phyloP scores from a whole-genome alignment of 2,797 vertebrate species.

The Phalloptychus januarius region DNA sequence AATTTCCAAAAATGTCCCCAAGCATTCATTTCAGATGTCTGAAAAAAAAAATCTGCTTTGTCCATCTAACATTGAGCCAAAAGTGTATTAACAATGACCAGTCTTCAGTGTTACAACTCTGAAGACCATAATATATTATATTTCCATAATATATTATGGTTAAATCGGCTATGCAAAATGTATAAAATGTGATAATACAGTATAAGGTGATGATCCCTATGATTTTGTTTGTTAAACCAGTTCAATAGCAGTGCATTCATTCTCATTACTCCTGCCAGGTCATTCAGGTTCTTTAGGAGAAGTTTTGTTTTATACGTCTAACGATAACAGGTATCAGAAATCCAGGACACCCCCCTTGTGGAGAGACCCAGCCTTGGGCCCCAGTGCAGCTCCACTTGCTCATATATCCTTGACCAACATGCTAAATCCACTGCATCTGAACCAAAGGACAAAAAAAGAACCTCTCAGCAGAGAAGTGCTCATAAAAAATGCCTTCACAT shows the following conservation, averaged over 20 bases:
- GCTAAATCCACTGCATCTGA: constrained; percentile 39
- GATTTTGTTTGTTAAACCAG: constrained; percentile 30
- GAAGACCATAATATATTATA: too few relatives aligned
- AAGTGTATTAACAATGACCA: constrained; percentile 19
- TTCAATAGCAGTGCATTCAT: constrained; percentile 19
- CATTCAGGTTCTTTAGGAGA: constrained; percentile 23
- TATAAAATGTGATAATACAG: constrained; percentile 11
- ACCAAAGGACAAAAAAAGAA: constrained; percentile 44
- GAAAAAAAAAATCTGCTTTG: background rate
- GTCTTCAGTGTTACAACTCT: constrained; percentile 11
- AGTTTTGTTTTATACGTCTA: constrained; percentile 41
- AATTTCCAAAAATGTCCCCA: background rate
- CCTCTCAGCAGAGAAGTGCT: constrained; percentile 11
- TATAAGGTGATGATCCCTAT: constrained; percentile 12
- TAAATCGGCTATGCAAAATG: constrained; percentile 20
- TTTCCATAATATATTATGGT: constrained; percentile 32
- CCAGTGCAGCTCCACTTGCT: constrained; percentile 35
- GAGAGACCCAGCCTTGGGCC: constrained; percentile 46
- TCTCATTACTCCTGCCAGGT: constrained; percentile 24
- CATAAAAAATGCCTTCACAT: background rate
- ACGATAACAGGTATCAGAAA: constrained; percentile 49
- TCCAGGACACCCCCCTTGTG: constrained; percentile 64
- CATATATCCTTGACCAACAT: constrained; percentile 56
- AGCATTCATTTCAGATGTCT: background rate
- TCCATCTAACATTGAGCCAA: background rate